phyloP scores from a whole-genome alignment of 1,140 invertebrate genomes.

The Drosophila arizonae region DNA sequence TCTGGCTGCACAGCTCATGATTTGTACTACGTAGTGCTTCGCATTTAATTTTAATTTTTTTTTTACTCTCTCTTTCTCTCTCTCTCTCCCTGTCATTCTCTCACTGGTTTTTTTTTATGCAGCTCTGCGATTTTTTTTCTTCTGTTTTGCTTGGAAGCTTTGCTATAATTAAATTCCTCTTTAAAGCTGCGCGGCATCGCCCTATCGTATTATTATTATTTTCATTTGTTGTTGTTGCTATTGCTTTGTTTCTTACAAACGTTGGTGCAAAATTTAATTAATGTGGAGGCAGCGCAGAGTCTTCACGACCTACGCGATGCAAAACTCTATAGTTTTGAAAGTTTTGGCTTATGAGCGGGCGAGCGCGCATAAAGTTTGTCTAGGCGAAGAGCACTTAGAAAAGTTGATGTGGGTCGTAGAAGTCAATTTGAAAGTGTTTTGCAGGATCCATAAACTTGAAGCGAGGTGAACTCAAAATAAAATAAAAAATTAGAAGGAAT shows the following conservation, averaged over 20 bases:
- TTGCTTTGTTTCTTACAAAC: not conserved
- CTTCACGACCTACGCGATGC: conserved; percentile 19
- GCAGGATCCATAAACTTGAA: not conserved
- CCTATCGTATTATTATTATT: not conserved
- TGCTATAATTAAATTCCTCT: conserved; percentile 76
- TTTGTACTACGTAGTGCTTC: conserved; percentile 30
- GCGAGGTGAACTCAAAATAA: too few relatives aligned
- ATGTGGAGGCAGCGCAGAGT: conserved; percentile 27
- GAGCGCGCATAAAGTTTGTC: conserved; percentile 25
- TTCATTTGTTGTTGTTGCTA: not conserved
- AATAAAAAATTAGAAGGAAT: not conserved
- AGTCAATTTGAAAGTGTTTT: conserved; percentile 33
- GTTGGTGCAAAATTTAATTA: conserved; percentile 49
- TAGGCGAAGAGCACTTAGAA: conserved; percentile 27
- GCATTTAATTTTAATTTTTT: conserved; percentile 30
- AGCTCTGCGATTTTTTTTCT: conserved; percentile 4
- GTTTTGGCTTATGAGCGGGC: conserved; percentile 21
- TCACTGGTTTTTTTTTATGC: conserved; percentile 25
- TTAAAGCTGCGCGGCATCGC: conserved; percentile 52
- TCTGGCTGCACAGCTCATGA: conserved; percentile 30
- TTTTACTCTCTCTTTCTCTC: conserved; percentile 22
- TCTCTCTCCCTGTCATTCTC: conserved; percentile 26
- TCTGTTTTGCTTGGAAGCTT: conserved; percentile 38
- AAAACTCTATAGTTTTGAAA: conserved; percentile 27
- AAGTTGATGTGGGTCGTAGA: conserved; percentile 33